phyloP scores from a whole-genome alignment of 53 echinoderm and acorn worm genomes.

The Holothuria leucospilota region DNA sequence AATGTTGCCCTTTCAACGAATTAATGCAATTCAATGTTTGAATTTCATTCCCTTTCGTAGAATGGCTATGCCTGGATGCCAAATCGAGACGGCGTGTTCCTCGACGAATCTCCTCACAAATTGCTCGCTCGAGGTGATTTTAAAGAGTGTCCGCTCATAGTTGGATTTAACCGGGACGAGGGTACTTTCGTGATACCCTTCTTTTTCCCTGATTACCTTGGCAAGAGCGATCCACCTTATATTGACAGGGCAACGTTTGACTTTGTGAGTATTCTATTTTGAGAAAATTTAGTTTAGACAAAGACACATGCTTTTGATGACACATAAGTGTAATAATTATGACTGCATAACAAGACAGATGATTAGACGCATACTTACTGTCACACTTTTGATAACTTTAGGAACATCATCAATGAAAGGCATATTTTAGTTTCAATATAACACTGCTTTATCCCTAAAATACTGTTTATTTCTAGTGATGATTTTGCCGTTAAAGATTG shows the following conservation, averaged over 20 bases:
- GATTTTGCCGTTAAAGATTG: too few species aligned
- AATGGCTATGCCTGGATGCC: slow-evolving; percentile 8
- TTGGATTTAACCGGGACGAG: slow-evolving; percentile 22
- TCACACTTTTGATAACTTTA: too few species aligned
- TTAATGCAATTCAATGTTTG: background rate
- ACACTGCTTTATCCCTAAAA: too few species aligned
- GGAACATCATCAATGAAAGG: too few species aligned
- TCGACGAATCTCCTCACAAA: slow-evolving; percentile 20
- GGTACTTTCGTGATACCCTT: background rate
- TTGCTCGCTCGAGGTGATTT: slow-evolving; percentile 28
- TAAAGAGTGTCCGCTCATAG: slow-evolving; percentile 27
- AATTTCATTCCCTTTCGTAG: background rate
- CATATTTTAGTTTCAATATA: too few species aligned
- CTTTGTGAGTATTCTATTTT: background rate
- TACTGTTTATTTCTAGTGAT: too few species aligned
- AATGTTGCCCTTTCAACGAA: too few species aligned
- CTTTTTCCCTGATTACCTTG: slow-evolving; percentile 4
- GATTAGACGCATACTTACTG: too few species aligned
- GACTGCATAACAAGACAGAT: too few species aligned
- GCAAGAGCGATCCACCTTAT: background rate
- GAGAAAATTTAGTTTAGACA: too few species aligned
- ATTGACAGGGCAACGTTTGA: background rate
- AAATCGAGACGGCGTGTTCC: slow-evolving; percentile 28
- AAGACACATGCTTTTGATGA: too few species aligned
- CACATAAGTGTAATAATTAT: too few species aligned